phyloP scores from a whole-genome alignment of 1,140 invertebrate genomes.

The Zeugodacus cucurbitae region DNA sequence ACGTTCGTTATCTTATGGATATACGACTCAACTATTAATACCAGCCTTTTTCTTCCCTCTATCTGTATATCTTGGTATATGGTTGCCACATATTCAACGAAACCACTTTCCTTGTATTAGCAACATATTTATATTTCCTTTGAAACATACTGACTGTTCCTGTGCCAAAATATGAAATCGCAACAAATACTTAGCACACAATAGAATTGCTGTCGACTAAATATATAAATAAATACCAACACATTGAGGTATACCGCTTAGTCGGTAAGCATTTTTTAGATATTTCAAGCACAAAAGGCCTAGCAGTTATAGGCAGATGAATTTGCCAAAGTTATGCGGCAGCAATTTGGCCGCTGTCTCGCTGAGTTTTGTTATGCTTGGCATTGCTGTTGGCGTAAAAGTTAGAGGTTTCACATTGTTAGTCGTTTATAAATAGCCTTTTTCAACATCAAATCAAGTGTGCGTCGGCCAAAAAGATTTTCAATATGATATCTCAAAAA shows the following conservation, averaged over 20 bases:
- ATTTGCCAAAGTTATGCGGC: not conserved
- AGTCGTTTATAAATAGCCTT: not conserved
- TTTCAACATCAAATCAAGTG: not conserved
- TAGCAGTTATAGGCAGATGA: not conserved
- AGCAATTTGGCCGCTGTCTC: not conserved
- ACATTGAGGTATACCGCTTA: not conserved
- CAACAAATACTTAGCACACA: not conserved
- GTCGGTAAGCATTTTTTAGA: not conserved
- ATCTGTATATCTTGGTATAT: too few relatives aligned
- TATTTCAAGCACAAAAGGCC: not conserved
- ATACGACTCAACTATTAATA: too few relatives aligned
- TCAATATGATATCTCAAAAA: constrained; percentile 14
- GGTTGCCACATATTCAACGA: too few relatives aligned
- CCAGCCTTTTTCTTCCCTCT: too few relatives aligned
- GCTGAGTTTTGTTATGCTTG: not conserved
- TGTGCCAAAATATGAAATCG: too few relatives aligned
- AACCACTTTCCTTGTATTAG: too few relatives aligned
- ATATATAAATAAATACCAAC: not conserved
- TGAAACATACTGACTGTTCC: too few relatives aligned
- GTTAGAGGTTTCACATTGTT: not conserved
- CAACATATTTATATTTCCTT: too few relatives aligned
- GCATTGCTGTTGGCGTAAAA: not conserved
- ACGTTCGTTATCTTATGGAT: too few relatives aligned
- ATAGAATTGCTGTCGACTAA: not conserved
- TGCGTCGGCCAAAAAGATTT: not conserved